Conservation (phyloP, 2,888 invertebrate species). For the Mimachlamys varia region DNA sequence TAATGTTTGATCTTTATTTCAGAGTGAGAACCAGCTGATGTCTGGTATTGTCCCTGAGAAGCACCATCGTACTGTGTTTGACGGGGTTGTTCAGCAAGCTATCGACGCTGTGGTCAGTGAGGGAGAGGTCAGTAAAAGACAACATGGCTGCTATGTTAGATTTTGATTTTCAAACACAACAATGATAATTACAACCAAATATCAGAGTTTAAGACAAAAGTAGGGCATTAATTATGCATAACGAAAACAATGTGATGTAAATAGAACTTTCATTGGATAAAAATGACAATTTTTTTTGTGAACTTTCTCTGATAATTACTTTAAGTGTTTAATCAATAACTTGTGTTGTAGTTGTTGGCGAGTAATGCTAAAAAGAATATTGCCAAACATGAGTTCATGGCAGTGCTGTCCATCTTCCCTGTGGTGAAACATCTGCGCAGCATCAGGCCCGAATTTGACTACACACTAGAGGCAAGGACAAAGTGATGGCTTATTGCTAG, state of each 20-base stretch:
- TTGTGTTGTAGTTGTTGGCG: conserved; percentile 86
- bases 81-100: conserved; percentile 91
- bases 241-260: too few species aligned
- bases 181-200: not conserved
- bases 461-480: conserved; percentile 85
- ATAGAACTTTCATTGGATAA: not conserved
- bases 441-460: conserved; percentile 91
- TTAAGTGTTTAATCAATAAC: not conserved
- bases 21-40: conserved; percentile 91
- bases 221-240: not conserved
- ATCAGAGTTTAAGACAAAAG: too few species aligned
- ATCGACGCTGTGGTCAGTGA: conserved; percentile 93
- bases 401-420: conserved; percentile 91
- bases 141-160: not conserved
- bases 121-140: conserved; percentile 86
- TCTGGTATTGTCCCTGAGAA: conserved; percentile 92
- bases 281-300: too few species aligned
- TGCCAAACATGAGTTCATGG: conserved; percentile 89
- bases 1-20: conserved; percentile 49
- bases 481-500: not conserved
- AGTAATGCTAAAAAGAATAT: conserved; percentile 89
- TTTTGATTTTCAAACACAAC: not conserved
- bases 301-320: too few species aligned
- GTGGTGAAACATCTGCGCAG: conserved; percentile 90
- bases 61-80: conserved; percentile 92